A percentile compares a stretch with the other conserved stretches of the same genome.
Evolutionary conservation across 2,888 invertebrate genomes (phyloP).

Genomic region (Lacanobia oleracea): DNA sequence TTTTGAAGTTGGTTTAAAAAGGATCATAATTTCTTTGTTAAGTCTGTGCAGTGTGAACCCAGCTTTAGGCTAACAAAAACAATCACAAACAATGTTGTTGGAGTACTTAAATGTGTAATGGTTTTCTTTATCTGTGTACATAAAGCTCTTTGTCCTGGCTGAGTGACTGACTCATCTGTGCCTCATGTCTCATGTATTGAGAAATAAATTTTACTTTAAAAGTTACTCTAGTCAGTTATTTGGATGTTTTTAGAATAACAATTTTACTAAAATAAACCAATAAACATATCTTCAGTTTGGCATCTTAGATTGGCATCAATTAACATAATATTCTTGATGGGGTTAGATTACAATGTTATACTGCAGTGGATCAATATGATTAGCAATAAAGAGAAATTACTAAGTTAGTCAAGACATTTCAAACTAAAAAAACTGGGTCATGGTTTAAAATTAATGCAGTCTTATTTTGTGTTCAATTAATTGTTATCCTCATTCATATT

Average conservation of each 20-base stretch:
- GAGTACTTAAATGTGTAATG: conserved; percentile 51
- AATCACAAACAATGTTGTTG: conserved; percentile 53
- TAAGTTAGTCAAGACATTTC: conserved; percentile 28
- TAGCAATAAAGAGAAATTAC: conserved; percentile 35
- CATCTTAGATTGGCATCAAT: too few relatives aligned
- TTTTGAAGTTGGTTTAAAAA: neutral
- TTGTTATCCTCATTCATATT: conserved; percentile 3
- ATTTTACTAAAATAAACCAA: too few relatives aligned
- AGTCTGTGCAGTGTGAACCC: conserved; percentile 18
- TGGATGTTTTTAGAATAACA: neutral
- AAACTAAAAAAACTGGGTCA: conserved; percentile 56
- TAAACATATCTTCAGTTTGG: too few relatives aligned
- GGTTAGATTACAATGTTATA: neutral
- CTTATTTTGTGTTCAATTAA: conserved; percentile 3
- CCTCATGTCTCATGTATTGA: conserved; percentile 15
- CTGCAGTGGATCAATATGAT: neutral
- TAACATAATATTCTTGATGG: neutral
- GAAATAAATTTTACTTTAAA: conserved; percentile 7
- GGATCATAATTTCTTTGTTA: conserved; percentile 27
- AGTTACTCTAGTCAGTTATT: neutral
- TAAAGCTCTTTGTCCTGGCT: conserved; percentile 57
- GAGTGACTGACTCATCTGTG: conserved; percentile 53
- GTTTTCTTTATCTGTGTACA: conserved; percentile 58
- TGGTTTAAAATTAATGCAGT: conserved; percentile 39
- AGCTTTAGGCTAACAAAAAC: conserved; percentile 34